phyloP scores from a whole-genome alignment of 2,797 vertebrate genomes.

The Sparidentex hasta region DNA sequence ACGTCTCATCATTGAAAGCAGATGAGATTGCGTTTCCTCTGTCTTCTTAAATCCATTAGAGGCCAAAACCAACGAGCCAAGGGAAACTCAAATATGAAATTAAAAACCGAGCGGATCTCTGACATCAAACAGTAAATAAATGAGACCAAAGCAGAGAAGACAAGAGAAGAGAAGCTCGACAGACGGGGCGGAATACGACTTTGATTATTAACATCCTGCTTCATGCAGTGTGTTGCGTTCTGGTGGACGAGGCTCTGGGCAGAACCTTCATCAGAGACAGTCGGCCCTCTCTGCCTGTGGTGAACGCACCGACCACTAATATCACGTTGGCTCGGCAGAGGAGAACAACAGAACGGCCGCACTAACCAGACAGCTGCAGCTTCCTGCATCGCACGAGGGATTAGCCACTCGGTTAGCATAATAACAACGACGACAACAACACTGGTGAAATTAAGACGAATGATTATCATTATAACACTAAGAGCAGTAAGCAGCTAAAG shows the following conservation, averaged over 20 bases:
- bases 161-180: neutral
- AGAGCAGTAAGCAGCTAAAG: neutral
- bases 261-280: constrained; percentile 51
- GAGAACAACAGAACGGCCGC: constrained; percentile 75
- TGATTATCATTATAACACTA: constrained; percentile 39
- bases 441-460: constrained; percentile 13
- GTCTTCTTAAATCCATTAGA: constrained; percentile 7
- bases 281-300: constrained; percentile 58
- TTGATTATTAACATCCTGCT: constrained; percentile 16
- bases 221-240: constrained; percentile 13
- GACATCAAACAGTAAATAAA: constrained; percentile 20
- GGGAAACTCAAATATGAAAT: neutral
- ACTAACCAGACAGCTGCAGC: constrained; percentile 73
- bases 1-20: constrained; percentile 33
- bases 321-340: constrained; percentile 70
- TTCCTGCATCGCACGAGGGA: constrained; percentile 52
- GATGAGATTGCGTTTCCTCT: constrained; percentile 29
- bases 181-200: neutral
- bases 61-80: neutral
- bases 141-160: neutral
- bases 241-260: constrained; percentile 24
- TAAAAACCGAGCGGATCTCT: constrained; percentile 16
- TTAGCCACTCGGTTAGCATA: constrained; percentile 41
- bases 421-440: constrained; percentile 31
- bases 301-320: constrained; percentile 71